Evolutionary conservation across 2,888 invertebrate genomes (phyloP), one percentile per base, ranked within the genome.

Genomic region (Hypomecis punctinalis): DNA sequence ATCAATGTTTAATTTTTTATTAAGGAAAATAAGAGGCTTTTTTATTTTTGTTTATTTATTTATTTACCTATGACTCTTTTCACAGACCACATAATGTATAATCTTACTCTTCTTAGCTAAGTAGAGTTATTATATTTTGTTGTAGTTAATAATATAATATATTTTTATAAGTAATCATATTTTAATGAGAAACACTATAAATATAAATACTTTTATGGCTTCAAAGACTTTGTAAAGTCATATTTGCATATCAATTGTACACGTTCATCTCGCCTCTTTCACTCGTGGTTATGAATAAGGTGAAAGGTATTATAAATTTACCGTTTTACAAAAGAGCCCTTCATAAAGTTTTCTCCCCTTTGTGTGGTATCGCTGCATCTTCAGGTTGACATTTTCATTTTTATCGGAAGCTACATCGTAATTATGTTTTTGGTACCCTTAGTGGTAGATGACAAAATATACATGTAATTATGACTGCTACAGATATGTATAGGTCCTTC

Each of bases 301-400:
- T 48, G 52, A 62, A 58, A 59, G 46, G 48, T 51, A 60, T 66
- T 66, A 63, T 66, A 63, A 56, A 66, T 60, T 53, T 39, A 39
- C 51, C 56, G 52, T 61, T 66, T 66, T 66, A 66, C 49, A 56
- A 66, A 66, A 48, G 66, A 13, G 62, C 65, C 61, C 39, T 55
- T 56, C 56, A 53, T 61, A 66, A 57, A 66, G 37, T 46, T 40
- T 52, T 13, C 36, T 47, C 37, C 65, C 57, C 53, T 57, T 48
- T 47, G 59, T 55, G 13, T 45, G 57, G 48, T 66, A 66, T 66
- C 65, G 45, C 47, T 40, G 56, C 46, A 66, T 63, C 66, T 66
- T 63, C 52, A 53, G 59, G 56, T 56, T 55, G 63, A 63, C 66
- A 36, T 66, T 66, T 66, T 63, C 65, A 57, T 61, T 61, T 53